Evolutionary conservation across 2,888 invertebrate species (phyloP), one percentile per base, ranked within the genome.

Genomic region (Tryphoninae sp.): DNA sequence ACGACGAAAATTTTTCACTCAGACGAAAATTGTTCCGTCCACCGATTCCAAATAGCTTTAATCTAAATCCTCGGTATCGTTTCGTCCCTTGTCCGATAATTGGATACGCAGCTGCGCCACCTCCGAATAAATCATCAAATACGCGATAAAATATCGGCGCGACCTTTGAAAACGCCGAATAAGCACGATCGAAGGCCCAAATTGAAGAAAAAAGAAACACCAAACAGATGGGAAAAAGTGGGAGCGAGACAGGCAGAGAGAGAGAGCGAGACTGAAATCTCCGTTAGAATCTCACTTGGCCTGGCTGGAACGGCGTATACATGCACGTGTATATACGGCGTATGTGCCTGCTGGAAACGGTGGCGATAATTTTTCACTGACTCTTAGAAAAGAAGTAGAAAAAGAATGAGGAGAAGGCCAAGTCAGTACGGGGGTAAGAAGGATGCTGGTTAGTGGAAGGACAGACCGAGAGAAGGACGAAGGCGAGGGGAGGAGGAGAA

Each of bases 311-410:
- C 3, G 33, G 4, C 23, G 13, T 51, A 58, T 68, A 13, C 33
- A 64, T 19, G 33, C 9, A 3, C 40, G 62, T n/a, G 42, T 61
- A 76, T 33, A 42, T 64, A 64, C 64, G 49, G 78, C 9, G 45
- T 64, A 62, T 33, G 61, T 61, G 61, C 58, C 53, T 73, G 74
- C 73, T 68, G 68, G 65, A 62, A 79, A 79, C 45, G 74, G 55
- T 73, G 67, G 67, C 80, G 82, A 84, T 83, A 84, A 86, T 85
- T 86, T 86, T 86, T 85, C 84, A 84, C 77, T 78, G 81, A 73
- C 80, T 76, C 64, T 64, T 61, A 23, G 62, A 55, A 71, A 67
- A 71, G 73, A 58, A 51, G 16, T 55, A 71, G 51, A 67, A 49
- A 58, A 62, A 23, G 45, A 75, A 1, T 13, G 6, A 26, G 53